phyloP scores from a whole-genome alignment of 2,888 invertebrate species.

The Barypeithes pellucidus region DNA sequence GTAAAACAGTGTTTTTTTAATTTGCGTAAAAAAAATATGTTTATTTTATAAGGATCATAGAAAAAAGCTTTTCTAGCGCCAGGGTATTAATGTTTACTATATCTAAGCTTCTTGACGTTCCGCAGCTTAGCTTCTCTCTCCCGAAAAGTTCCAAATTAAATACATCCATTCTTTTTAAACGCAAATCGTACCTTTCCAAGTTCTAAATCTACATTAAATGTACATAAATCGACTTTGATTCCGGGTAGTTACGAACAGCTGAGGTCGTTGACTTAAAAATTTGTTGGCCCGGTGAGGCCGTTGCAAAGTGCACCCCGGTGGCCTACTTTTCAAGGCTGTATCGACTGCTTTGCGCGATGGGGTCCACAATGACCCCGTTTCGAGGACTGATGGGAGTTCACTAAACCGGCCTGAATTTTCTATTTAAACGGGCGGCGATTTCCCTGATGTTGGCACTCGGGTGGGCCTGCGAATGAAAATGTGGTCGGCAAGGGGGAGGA shows the following conservation, averaged over 20 bases:
- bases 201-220: constrained; percentile 11
- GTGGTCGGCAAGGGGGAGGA: background rate
- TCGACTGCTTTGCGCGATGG: constrained; percentile 62
- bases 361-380: constrained; percentile 38
- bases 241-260: constrained; percentile 58
- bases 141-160: too few relatives aligned
- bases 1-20: too few relatives aligned
- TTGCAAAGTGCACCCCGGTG: constrained; percentile 65
- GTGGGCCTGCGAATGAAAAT: background rate
- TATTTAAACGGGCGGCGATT: constrained; percentile 24
- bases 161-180: too few relatives aligned
- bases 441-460: constrained; percentile 7
- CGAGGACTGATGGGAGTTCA: constrained; percentile 10
- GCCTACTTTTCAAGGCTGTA: constrained; percentile 69
- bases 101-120: too few relatives aligned
- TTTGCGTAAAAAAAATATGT: too few relatives aligned
- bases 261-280: constrained; percentile 64
- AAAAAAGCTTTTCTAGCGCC: too few relatives aligned
- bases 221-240: constrained; percentile 47
- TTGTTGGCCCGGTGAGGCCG: constrained; percentile 56
- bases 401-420: constrained; percentile 24
- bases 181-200: too few relatives aligned
- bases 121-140: too few relatives aligned
- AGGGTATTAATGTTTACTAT: too few relatives aligned
- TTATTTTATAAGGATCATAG: too few relatives aligned